Evolutionary conservation across 2,113 vertebrate genomes (phyloP), one percentile per base, ranked within the genome.

Genomic region (Oceanites oceanicus): DNA sequence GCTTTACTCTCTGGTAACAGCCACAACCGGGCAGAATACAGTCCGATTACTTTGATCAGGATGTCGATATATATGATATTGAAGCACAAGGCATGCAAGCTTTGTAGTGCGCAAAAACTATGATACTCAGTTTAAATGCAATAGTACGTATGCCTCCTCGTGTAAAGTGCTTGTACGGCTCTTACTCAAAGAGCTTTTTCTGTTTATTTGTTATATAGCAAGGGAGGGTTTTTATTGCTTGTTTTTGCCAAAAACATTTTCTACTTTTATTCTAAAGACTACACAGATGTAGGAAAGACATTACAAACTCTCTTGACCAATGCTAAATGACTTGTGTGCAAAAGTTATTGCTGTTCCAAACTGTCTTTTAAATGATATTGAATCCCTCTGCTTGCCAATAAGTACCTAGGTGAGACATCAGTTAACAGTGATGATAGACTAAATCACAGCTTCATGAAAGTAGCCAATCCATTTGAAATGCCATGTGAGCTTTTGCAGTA

Each of bases 41-140:
- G 50, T 79, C 55, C 90, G 75, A 61, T 90, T 94, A 79, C n/a
- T 96, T 88, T 93, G 62, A 94, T 88, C 77, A 93, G 67, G 71
- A 53, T 49, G 53, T 88, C 93, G 96, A 53, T 79, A 85, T 79
- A 79, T 94, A 77, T 52, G 67, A 87, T 82, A 79, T 6, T 45
- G 74, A 88, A 94, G 49, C 50, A 67, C 49, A 62, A 94, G 70
- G 10, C 58, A 38, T 42, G 27, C 17, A 75, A 52, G 53, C 15
- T 92, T 81, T 77, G 15, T 47, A 58, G 67, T 6, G 29, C 40
- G n/a, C 49, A 79, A 73, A 82, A 85, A 29, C 67, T 32, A 11
- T 32, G 45, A 17, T 42, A 10, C 19, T 52, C 16, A 15, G 11
- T 21, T 66, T 49, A 88, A 90, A 82, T 42, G 34, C 52, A 71